phyloP scores from a whole-genome alignment of 2,888 invertebrate species.

The Cyaniris semiargus region DNA sequence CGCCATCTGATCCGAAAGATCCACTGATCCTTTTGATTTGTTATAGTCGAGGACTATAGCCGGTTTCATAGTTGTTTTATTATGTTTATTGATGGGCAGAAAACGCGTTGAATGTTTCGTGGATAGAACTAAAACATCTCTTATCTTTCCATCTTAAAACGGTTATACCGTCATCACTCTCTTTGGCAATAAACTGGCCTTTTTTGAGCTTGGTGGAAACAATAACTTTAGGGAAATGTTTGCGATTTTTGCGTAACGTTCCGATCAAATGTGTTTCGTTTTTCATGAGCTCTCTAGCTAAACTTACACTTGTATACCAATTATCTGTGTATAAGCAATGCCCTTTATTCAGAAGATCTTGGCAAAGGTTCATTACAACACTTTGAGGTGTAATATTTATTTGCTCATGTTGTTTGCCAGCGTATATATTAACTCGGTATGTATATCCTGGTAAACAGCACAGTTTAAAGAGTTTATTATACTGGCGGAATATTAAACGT shows the following conservation, averaged over 20 bases:
- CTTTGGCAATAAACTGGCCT: constrained; percentile 42
- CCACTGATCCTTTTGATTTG: constrained; percentile 42
- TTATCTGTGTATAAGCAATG: constrained; percentile 44
- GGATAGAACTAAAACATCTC: constrained; percentile 40
- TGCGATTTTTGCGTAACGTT: constrained; percentile 40
- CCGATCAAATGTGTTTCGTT: constrained; percentile 45
- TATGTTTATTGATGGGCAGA: too few species aligned
- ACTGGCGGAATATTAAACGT: constrained; percentile 45
- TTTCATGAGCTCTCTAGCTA: constrained; percentile 42
- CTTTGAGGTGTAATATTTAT: constrained; percentile 45
- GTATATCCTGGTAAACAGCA: constrained; percentile 45
- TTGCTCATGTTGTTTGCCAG: constrained; percentile 45
- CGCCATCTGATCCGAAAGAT: constrained; percentile 44
- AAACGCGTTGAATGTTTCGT: constrained; percentile 37
- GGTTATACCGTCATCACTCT: constrained; percentile 40
- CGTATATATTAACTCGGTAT: constrained; percentile 41
- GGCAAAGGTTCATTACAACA: constrained; percentile 47
- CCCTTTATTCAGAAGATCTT: constrained; percentile 47
- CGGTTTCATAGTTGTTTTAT: constrained; percentile 34
- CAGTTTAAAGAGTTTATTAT: constrained; percentile 47
- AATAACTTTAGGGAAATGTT: constrained; percentile 38
- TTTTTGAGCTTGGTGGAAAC: constrained; percentile 39
- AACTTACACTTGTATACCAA: constrained; percentile 47
- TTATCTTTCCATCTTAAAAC: constrained; percentile 40
- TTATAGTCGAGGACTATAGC: constrained; percentile 44